phyloP scores from a whole-genome alignment of 1,140 invertebrate species.

The Wasmannia auropunctata region DNA sequence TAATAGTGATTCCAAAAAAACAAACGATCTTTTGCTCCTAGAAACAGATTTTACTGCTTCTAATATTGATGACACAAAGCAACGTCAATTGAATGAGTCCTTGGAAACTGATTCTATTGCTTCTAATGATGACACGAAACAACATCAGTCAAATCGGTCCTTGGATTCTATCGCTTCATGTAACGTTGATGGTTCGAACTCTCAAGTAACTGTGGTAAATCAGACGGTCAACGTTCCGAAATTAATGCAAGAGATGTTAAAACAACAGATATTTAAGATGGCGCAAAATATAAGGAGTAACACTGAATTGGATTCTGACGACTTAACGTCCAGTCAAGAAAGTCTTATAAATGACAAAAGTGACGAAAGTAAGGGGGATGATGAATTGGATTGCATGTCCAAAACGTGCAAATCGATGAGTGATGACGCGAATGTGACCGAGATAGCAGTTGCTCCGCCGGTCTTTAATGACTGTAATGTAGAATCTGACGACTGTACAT shows the following conservation, averaged over 20 bases:
- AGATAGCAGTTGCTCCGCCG: not conserved
- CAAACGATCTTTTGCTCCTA: not conserved
- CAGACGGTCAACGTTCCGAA: not conserved
- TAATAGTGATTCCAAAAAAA: not conserved
- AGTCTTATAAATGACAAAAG: not conserved
- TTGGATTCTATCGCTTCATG: not conserved
- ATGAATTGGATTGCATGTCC: not conserved
- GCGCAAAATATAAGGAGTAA: not conserved
- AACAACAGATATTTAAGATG: not conserved
- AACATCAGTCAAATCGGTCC: not conserved
- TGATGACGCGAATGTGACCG: not conserved
- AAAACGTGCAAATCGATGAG: not conserved
- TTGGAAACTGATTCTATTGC: not conserved
- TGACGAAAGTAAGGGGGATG: not conserved
- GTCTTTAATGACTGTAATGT: constrained; percentile 64
- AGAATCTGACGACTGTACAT: constrained; percentile 51
- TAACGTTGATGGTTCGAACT: not conserved
- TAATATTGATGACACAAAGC: not conserved
- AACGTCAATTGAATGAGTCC: not conserved
- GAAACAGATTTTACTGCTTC: not conserved
- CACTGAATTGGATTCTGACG: constrained; percentile 64
- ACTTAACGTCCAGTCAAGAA: constrained; percentile 47
- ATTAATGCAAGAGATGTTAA: not conserved
- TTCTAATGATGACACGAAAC: not conserved
- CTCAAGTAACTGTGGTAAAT: not conserved